These are phyloP conservation scores for Saimiri boliviensis DNA, from an alignment of 2,113 vertebrate species.

Conservation along the genomic window DNA sequence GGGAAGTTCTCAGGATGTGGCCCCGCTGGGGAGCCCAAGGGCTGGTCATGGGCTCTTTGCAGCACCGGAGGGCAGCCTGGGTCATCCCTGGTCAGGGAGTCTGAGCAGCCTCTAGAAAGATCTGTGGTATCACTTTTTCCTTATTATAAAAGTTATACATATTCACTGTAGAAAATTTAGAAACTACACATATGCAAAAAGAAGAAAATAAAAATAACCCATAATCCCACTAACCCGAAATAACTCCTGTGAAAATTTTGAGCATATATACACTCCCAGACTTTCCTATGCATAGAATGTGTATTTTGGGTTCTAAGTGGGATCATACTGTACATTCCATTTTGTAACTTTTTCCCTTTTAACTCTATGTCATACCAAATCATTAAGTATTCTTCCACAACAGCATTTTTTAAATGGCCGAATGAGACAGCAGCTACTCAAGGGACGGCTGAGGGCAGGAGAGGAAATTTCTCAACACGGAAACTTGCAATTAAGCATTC, in stretches of 20 bases:
- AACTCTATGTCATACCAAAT: not conserved
- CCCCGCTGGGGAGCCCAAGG: not conserved
- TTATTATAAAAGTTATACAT: conserved; percentile 73
- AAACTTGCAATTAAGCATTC: not conserved
- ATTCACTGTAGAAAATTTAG: conserved; percentile 74
- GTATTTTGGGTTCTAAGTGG: conserved; percentile 37
- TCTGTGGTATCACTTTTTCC: not conserved
- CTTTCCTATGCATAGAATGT: conserved; percentile 37
- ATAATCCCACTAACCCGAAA: conserved; percentile 76
- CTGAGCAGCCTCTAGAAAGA: not conserved
- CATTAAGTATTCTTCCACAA: not conserved
- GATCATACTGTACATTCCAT: conserved; percentile 28
- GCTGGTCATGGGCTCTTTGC: fast-evolving
- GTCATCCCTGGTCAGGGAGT: not conserved
- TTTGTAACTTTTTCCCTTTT: not conserved
- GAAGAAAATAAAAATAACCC: conserved; percentile 75
- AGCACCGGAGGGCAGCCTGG: not conserved
- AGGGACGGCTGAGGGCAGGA: not conserved
- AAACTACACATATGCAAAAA: conserved; percentile 77
- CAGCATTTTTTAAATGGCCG: not conserved
- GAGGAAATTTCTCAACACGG: not conserved
- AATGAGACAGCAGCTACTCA: not conserved
- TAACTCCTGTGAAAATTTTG: conserved; percentile 62
- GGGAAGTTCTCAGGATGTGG: not conserved
- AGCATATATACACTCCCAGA: conserved; percentile 55